Percentiles rank a stretch among this genome's conserved stretches.
phyloP scores from a whole-genome alignment of 2,797 vertebrate genomes.

The Borostomias antarcticus region DNA sequence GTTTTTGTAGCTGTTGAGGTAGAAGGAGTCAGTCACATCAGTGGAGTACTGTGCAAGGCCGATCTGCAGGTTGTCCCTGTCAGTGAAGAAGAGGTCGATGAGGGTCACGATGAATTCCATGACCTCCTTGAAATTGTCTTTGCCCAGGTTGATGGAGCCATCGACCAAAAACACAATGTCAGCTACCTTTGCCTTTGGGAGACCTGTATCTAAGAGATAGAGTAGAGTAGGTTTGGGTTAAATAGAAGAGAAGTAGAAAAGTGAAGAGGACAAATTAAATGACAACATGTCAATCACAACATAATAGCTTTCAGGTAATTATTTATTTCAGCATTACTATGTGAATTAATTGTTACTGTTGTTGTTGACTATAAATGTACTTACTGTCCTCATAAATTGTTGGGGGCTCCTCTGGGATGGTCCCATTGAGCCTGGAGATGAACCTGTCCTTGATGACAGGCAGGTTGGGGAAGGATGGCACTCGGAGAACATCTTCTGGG shows the following conservation, averaged over 20 bases:
- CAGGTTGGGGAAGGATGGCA: constrained; percentile 80
- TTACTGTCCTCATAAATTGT: constrained; percentile 46
- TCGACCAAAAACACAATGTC: constrained; percentile 97
- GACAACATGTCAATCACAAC: constrained; percentile 1
- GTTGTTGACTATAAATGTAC: constrained; percentile 28
- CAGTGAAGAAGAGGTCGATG: constrained; percentile 84
- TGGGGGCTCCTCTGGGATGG: not conserved
- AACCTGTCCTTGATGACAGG: constrained; percentile 69
- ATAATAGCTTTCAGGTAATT: not conserved
- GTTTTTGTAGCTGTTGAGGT: constrained; percentile 82
- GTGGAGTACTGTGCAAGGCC: constrained; percentile 90
- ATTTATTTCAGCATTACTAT: not conserved
- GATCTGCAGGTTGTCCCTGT: constrained; percentile 83
- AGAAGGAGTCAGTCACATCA: constrained; percentile 90
- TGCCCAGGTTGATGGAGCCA: constrained; percentile 91
- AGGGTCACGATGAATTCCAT: constrained; percentile 82
- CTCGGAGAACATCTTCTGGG: constrained; percentile 74
- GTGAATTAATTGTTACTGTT: not conserved
- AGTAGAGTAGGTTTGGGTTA: not conserved
- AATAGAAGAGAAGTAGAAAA: not conserved
- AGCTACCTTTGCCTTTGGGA: constrained; percentile 68
- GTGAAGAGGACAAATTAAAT: constrained; percentile 15
- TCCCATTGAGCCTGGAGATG: constrained; percentile 68
- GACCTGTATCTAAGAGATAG: constrained; percentile 24
- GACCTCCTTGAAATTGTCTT: constrained; percentile 82